Evolutionary conservation across 1,140 invertebrate species (phyloP).

Genomic region (Drosophila teissieri): DNA sequence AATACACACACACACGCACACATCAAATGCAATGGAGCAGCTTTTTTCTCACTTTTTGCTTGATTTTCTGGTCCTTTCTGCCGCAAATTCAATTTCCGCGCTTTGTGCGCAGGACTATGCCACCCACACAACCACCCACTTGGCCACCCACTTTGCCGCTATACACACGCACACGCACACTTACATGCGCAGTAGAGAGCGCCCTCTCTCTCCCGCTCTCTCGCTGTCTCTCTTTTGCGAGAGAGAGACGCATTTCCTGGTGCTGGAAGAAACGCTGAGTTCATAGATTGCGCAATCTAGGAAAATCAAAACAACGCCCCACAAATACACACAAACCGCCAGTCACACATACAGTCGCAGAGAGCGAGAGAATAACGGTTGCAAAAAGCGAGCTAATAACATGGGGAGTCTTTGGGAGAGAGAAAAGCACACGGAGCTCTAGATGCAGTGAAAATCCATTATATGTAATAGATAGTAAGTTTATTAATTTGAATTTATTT

Average conservation of each 20-base stretch:
- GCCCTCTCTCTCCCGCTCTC: constrained; percentile 14
- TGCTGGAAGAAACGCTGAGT: constrained; percentile 21
- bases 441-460: not conserved
- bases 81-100: constrained; percentile 81
- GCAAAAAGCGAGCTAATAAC: constrained; percentile 3
- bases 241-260: constrained; percentile 45
- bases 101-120: constrained; percentile 72
- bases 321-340: constrained; percentile 52
- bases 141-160: not conserved
- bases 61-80: constrained; percentile 53
- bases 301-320: constrained; percentile 81
- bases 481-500: too few species aligned
- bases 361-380: constrained; percentile 6
- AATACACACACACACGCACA: constrained; percentile 27
- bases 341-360: not conserved
- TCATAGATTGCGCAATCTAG: constrained; percentile 76
- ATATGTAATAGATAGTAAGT: too few species aligned
- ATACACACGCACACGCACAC: constrained; percentile 9
- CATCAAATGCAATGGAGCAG: constrained; percentile 73
- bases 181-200: constrained; percentile 20
- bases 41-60: constrained; percentile 34
- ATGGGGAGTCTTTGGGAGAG: not conserved
- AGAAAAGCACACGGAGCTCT: not conserved
- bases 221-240: constrained; percentile 5
- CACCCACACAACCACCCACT: constrained; percentile 16